A percentile compares a stretch with the other conserved stretches of the same genome.
phyloP scores from a whole-genome alignment of 2,113 vertebrate genomes.

The Brevimyrus niger region DNA sequence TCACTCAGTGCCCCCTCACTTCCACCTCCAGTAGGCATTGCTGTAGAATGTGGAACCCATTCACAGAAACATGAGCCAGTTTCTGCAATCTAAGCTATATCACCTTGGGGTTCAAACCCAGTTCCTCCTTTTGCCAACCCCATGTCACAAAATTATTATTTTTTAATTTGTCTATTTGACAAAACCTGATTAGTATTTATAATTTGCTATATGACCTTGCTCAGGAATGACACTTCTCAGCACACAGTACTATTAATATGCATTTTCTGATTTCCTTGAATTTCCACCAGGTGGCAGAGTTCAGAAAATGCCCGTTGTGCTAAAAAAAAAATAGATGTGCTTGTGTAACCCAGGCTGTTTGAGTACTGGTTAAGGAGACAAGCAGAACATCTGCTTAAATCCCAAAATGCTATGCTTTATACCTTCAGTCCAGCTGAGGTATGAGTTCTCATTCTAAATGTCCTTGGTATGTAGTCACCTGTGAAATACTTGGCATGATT shows the following conservation, averaged over 20 bases:
- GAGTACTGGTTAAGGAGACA: neutral
- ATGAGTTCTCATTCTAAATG: neutral
- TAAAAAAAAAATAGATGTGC: neutral
- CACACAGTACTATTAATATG: neutral
- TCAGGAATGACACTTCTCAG: neutral
- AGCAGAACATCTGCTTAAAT: neutral
- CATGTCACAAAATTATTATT: neutral
- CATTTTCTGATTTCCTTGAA: neutral
- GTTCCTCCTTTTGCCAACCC: neutral
- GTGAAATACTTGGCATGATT: neutral
- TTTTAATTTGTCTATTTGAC: too few relatives aligned
- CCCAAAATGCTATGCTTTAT: neutral
- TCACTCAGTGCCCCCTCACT: neutral
- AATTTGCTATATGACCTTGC: neutral
- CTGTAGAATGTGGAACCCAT: neutral
- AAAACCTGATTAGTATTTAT: neutral
- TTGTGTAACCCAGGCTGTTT: neutral
- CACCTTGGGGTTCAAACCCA: neutral
- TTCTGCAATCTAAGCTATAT: neutral
- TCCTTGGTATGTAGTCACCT: neutral
- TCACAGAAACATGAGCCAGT: neutral
- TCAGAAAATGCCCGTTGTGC: neutral
- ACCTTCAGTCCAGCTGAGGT: neutral
- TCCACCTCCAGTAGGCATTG: neutral
- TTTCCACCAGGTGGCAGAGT: slow-evolving; percentile 41